phyloP scores from a whole-genome alignment of 2,113 vertebrate species.

The Lampris incognitus region DNA sequence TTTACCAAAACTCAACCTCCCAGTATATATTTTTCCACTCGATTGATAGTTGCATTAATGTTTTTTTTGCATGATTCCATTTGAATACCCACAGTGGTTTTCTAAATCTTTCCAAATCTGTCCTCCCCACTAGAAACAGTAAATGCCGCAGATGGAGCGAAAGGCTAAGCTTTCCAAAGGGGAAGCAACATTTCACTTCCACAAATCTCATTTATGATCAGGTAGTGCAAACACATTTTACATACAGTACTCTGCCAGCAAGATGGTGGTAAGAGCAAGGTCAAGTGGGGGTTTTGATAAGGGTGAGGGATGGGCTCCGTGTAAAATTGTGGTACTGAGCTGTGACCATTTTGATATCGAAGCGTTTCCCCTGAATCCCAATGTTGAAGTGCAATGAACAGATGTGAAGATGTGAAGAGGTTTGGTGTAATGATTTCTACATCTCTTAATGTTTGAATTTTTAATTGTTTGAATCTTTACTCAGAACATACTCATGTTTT shows the following conservation, averaged over 20 bases:
- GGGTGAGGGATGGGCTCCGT: no score
- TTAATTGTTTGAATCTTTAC: no score
- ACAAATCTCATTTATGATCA: slow-evolving; percentile 37
- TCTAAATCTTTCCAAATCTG: slow-evolving; percentile 15
- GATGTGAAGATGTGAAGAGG: no score
- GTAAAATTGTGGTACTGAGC: no score
- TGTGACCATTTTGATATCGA: no score
- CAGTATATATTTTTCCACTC: slow-evolving; percentile 9
- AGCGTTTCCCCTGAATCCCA: no score
- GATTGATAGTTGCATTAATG: slow-evolving; percentile 18
- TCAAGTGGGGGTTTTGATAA: not conserved
- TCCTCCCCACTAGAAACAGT: slow-evolving; percentile 9
- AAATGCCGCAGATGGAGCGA: slow-evolving; percentile 13
- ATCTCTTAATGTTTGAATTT: no score
- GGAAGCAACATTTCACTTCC: slow-evolving; percentile 31
- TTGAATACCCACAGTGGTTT: not conserved
- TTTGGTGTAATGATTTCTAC: no score
- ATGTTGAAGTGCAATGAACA: no score
- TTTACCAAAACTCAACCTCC: slow-evolving; percentile 35
- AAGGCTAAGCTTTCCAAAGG: slow-evolving; percentile 16
- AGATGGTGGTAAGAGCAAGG: slow-evolving; percentile 13
- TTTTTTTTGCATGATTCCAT: not conserved
- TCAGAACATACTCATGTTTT: no score
- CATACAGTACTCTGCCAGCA: slow-evolving; percentile 15
- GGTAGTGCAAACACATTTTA: slow-evolving; percentile 36